Base-by-base conservation (phyloP, 2,888 invertebrate genomes). In the Autographa gamma region DNA sequence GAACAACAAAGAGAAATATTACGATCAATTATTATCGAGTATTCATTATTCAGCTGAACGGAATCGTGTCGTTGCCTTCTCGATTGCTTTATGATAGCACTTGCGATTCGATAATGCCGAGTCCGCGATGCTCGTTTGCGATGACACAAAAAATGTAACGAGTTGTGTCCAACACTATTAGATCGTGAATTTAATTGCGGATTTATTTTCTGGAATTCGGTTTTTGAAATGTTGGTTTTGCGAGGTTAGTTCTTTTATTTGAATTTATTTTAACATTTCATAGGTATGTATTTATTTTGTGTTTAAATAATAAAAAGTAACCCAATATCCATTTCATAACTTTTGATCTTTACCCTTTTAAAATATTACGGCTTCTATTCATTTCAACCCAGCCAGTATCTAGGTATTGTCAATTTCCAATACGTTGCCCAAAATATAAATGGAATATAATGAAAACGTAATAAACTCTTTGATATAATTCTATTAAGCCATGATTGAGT, bases 11-110 rank as follows among this genome's bases (percentile, higher is more conserved):
- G 82, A 81, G 78, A 85, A 88, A 90, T 89, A 89, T 90, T 88
- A 87, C 88, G 83, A 89, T 88, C 90, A 90, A 91, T 92, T 91
- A 91, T 86, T 86, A 86, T 82, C 69, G 86, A 87, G 86, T 88
- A 90, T 91, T 89, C 87, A 90, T 91, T 91, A 91, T 86, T 89
- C 92, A 88, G 85, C 83, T 85, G 85, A 85, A 87, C 82, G 85
- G 83, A 89, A 90, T 89, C 85, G 86, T 81, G 80, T 77, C 81
- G 85, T 80, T 88, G 84, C 86, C 84, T 84, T 84, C 80, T 82
- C 81, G 79, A 87, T 85, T 86, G 84, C 76, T 88, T 82, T 83
- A 82, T 79, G 78, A 85, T 82, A 81, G 82, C 63, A 74, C 73
- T 73, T 66, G 59, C 76, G 71, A 63, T 66, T 68, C 68, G 76